These are phyloP conservation scores for Rhopalosiphum padi DNA, from an alignment of 1,140 invertebrate genomes.

Conservation along the genomic window DNA sequence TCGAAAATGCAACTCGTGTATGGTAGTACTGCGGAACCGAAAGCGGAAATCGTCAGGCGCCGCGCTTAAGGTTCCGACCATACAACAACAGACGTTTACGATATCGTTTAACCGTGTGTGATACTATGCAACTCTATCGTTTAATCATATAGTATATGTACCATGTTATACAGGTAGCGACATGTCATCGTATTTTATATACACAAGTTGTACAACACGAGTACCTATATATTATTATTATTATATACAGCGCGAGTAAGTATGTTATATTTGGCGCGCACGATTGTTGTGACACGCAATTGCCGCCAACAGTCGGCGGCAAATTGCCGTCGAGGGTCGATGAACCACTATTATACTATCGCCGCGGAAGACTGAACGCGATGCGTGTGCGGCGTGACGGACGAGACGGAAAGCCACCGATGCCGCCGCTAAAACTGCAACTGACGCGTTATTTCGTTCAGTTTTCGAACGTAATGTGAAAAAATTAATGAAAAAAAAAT, in stretches of 20 bases:
- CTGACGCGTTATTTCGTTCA: background rate
- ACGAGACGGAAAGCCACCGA: background rate
- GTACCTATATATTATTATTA: background rate
- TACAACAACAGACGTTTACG: background rate
- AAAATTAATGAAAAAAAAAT: background rate
- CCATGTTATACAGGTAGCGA: background rate
- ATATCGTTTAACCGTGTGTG: background rate
- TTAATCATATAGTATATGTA: background rate
- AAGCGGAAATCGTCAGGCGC: background rate
- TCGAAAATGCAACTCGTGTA: background rate
- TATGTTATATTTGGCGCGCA: constrained; percentile 18
- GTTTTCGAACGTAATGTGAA: background rate
- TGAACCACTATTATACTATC: background rate
- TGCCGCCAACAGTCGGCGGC: background rate
- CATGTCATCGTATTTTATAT: background rate
- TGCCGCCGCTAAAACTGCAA: background rate
- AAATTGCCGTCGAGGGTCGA: constrained; percentile 31
- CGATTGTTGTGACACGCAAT: constrained; percentile 46
- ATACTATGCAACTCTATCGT: background rate
- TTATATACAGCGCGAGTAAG: background rate
- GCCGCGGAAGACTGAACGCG: background rate
- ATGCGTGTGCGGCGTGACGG: background rate
- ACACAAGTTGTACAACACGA: background rate
- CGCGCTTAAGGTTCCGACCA: background rate
- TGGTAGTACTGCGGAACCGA: too few species aligned